Evolutionary conservation across 2,888 invertebrate genomes (phyloP).

Genomic region (Ametastegia equiseti): DNA sequence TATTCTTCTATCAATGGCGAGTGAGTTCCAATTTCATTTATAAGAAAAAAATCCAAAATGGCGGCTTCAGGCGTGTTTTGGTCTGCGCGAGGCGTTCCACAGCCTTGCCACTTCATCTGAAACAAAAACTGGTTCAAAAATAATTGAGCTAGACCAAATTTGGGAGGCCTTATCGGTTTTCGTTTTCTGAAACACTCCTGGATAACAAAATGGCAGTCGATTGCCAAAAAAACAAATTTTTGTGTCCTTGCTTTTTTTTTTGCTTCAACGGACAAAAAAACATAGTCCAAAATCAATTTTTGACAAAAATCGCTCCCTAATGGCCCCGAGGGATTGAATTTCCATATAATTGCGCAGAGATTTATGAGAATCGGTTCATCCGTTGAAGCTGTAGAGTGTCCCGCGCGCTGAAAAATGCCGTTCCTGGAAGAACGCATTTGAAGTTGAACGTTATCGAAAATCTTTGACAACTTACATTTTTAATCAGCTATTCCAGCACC

Average conservation of each 20-base stretch:
- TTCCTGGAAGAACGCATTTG: too few species aligned
- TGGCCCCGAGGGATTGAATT: background rate
- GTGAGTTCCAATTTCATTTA: background rate
- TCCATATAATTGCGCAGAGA: background rate
- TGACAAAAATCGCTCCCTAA: background rate
- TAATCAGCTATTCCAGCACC: too few species aligned
- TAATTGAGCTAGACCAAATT: background rate
- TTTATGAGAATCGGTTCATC: too few species aligned
- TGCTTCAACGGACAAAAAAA: conserved; percentile 5
- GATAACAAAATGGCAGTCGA: conserved; percentile 6
- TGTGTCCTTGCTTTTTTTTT: background rate
- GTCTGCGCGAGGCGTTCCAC: conserved; percentile 8
- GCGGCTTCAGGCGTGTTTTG: background rate
- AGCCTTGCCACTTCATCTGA: background rate
- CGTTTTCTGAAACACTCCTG: background rate
- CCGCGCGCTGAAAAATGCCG: too few species aligned
- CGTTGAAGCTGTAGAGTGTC: too few species aligned
- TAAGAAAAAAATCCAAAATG: conserved; percentile 4
- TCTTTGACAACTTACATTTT: too few species aligned
- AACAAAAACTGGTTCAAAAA: background rate
- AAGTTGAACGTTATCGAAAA: too few species aligned
- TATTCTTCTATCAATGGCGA: background rate
- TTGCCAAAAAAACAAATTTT: background rate
- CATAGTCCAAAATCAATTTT: background rate
- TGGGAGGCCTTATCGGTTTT: background rate